Evolutionary conservation across 2,888 invertebrate genomes (phyloP).

Genomic region (Nowickia ferox): DNA sequence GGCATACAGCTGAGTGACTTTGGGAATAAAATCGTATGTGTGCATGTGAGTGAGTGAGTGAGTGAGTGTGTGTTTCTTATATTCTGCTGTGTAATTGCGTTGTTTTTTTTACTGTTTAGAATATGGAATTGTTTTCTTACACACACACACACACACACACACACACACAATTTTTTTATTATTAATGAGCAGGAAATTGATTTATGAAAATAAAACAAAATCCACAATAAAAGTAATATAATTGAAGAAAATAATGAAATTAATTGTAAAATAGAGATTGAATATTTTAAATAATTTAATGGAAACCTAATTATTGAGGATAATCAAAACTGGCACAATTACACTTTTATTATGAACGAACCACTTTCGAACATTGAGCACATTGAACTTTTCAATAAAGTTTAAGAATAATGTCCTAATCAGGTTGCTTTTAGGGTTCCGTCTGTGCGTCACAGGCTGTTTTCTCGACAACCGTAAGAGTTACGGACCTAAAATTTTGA

Average conservation of each 20-base stretch:
- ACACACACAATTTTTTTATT: background rate
- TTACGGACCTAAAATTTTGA: no score
- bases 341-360: no score
- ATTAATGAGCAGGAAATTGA: background rate
- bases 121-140: background rate
- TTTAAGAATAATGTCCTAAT: no score
- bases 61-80: background rate
- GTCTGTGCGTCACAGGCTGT: no score
- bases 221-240: background rate
- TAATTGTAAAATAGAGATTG: background rate
- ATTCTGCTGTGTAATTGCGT: background rate
- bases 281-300: slow-evolving; percentile 3
- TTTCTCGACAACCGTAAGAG: no score
- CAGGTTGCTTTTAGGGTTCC: no score
- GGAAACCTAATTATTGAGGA: background rate
- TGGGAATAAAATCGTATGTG: no score
- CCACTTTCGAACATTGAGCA: no score
- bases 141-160: no score
- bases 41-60: background rate
- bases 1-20: background rate
- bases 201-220: background rate
- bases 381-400: no score
- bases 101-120: background rate
- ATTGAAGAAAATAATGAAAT: background rate
- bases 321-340: no score